Evolutionary conservation across 2,888 invertebrate species (phyloP), one percentile per base, ranked within the genome.

Genomic region (Globia sparganii): DNA sequence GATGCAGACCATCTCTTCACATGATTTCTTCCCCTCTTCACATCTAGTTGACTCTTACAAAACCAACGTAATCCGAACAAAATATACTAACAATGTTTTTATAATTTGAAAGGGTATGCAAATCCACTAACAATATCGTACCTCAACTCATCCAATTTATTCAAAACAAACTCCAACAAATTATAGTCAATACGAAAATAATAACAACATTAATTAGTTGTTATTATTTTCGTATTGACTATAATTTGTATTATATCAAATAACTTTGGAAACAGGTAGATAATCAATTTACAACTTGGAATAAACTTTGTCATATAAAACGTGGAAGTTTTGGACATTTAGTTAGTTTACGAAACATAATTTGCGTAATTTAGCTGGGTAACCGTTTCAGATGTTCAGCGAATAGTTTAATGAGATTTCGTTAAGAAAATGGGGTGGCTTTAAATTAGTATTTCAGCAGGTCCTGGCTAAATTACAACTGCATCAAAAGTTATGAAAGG

Each of bases 141-240:
- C 56, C 59, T 69, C 65, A 61, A 49, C 37, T 61, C 65, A 49
- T 56, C 31, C 8, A 64, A 66, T 75, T 71, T 64, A 80, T 75
- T 65, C 66, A 31, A 40, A 75, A 75, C 82, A 78, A 82, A 75
- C 75, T 72, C 40, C 25, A 70, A 72, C 79, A 79, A 83, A 80
- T 83, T 76, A 76, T 37, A 59, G 76, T 76, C 62, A 83, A 67
- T 83, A 72, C 66, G 80, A 76, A 75, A 79, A 83, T 83, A 83
- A 83, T 70, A 75, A 76, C 72, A 76, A 80, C 61, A n/a, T n/a
- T 71, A 80, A 76, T 83, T 79, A n/a, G n/a, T n/a, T n/a, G n/a
- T n/a, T n/a, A n/a, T n/a, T n/a, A n/a, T n/a, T n/a, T n/a, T n/a
- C n/a, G n/a, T n/a, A n/a, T n/a, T n/a, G n/a, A n/a, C n/a, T n/a